These are phyloP conservation scores for Babylonia areolata DNA, from an alignment of 1,140 invertebrate species.

Conservation along the genomic window DNA sequence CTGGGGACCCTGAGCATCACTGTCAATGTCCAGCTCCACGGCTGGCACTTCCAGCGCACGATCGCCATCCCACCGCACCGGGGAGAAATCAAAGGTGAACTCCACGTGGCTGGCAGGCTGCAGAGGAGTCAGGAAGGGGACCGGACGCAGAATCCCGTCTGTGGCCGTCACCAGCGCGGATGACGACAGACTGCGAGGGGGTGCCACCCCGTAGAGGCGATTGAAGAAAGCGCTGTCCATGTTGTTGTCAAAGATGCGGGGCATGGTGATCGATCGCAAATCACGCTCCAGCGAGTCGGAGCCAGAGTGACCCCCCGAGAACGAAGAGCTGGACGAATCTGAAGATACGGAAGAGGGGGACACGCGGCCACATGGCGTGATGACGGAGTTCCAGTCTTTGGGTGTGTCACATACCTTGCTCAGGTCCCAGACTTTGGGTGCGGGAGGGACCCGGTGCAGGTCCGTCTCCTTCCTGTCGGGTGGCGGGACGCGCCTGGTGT, in stretches of 20 bases:
- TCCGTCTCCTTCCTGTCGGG: background rate
- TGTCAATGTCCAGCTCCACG: background rate
- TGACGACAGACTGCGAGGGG: conserved; percentile 30
- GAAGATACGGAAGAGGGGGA: conserved; percentile 55
- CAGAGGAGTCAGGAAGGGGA: conserved; percentile 31
- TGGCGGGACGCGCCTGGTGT: conserved; percentile 4
- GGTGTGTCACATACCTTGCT: conserved; percentile 6
- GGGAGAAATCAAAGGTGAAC: conserved; percentile 19
- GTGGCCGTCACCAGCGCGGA: conserved; percentile 34
- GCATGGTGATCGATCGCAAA: conserved; percentile 64
- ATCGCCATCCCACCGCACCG: background rate
- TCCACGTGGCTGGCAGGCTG: conserved; percentile 7
- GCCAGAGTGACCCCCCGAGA: conserved; percentile 49
- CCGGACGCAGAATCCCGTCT: conserved; percentile 9
- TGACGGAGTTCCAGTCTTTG: conserved; percentile 20
- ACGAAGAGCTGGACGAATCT: conserved; percentile 53
- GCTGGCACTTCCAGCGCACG: background rate
- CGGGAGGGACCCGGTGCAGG: background rate
- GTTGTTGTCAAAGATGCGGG: conserved; percentile 43
- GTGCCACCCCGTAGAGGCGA: conserved; percentile 18
- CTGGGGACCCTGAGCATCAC: background rate
- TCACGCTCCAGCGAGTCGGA: conserved; percentile 65
- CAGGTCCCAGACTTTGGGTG: background rate
- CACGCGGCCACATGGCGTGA: conserved; percentile 23
- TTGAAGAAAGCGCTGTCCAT: conserved; percentile 2